Percentiles rank a stretch among this genome's conserved stretches.
Evolutionary conservation across 2,797 vertebrate species (phyloP).

Genomic region (Brachyrhaphis roseni): DNA sequence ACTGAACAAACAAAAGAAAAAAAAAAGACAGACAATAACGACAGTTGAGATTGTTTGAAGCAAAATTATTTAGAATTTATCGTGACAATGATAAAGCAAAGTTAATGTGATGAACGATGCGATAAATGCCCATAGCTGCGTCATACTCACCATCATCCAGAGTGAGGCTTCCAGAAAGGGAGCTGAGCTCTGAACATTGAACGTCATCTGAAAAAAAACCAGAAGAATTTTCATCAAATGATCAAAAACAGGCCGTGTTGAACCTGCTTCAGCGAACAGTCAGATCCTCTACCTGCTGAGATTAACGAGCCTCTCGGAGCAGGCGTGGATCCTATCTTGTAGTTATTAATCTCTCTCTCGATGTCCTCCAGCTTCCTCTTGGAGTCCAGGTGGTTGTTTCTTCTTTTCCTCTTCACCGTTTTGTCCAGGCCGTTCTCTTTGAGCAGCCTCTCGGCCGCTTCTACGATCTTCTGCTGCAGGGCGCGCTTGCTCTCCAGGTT

Average conservation of each 20-base stretch:
- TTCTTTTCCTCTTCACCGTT: conserved; percentile 93
- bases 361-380: conserved; percentile 89
- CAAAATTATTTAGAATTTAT: too few species aligned
- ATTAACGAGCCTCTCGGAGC: conserved; percentile 87
- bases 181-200: conserved; percentile 91
- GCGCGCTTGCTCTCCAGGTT: conserved; percentile 92
- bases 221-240: neutral
- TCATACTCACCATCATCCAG: conserved; percentile 89
- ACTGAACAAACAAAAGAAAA: too few species aligned
- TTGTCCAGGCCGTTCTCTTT: conserved; percentile 89
- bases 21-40: too few species aligned
- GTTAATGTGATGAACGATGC: too few species aligned
- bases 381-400: conserved; percentile 87
- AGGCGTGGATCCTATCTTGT: conserved; percentile 88
- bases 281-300: conserved; percentile 81
- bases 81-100: too few species aligned
- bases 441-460: conserved; percentile 91
- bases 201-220: conserved; percentile 85
- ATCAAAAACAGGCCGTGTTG: neutral
- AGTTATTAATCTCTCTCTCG: conserved; percentile 90
- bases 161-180: conserved; percentile 91
- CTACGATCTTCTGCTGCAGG: conserved; percentile 94
- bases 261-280: conserved; percentile 1
- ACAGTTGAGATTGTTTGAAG: too few species aligned
- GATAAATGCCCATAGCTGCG: too few species aligned